phyloP scores from a whole-genome alignment of 30 jellyfish, hydroid and myxozoan species.

The Hydractinia symbiolongicarpus region DNA sequence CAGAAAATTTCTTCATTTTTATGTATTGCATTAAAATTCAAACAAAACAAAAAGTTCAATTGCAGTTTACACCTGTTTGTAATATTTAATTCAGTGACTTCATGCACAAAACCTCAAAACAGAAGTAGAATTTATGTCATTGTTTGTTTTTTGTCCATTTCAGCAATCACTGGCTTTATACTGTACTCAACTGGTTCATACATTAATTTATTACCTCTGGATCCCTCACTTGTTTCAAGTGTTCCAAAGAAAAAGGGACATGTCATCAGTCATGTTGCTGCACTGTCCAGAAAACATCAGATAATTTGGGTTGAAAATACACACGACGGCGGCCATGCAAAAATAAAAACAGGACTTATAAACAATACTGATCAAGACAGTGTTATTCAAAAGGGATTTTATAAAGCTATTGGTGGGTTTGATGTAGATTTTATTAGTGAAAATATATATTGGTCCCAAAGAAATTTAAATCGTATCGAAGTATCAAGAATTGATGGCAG shows the following conservation, averaged over 20 bases:
- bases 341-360: conserved; percentile 53
- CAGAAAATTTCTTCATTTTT: no score
- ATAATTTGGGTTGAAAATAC: conserved; percentile 20
- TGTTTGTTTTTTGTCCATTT: background rate
- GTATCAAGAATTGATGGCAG: conserved; percentile 77
- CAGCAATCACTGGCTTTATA: conserved; percentile 9
- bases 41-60: no score
- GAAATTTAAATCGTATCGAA: conserved; percentile 58
- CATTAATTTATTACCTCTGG: conserved; percentile 15
- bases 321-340: conserved; percentile 16
- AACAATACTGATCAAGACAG: conserved; percentile 50
- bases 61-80: no score
- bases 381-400: conserved; percentile 39
- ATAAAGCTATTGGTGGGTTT: conserved; percentile 47
- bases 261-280: conserved; percentile 3
- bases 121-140: background rate
- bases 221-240: conserved; percentile 8
- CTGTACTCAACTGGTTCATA: conserved; percentile 3
- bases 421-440: conserved; percentile 81
- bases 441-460: conserved; percentile 81
- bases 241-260: background rate
- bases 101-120: no score
- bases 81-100: no score
- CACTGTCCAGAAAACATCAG: background rate
- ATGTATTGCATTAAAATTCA: no score